Evolutionary conservation across 2,888 invertebrate genomes (phyloP).

Genomic region (Drosophila pseudotalamancana): DNA sequence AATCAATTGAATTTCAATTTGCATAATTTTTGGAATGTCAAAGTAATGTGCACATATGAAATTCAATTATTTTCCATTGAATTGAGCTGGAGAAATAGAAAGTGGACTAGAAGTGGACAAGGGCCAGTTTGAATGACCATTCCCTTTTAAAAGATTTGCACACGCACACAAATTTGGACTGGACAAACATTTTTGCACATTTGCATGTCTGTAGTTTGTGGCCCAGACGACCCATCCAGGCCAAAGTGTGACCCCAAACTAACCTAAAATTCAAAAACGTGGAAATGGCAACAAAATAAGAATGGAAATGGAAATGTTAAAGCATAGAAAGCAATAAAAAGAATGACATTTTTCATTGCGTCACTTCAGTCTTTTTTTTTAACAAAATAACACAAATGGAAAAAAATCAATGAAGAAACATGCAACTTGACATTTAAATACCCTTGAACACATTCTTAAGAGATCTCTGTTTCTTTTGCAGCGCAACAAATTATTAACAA

Average conservation of each 20-base stretch:
- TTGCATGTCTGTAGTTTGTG: slow-evolving; percentile 46
- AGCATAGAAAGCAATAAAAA: slow-evolving; percentile 61
- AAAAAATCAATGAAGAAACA: slow-evolving; percentile 15
- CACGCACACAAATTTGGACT: slow-evolving; percentile 34
- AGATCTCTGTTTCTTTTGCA: not conserved
- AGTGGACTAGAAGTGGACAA: slow-evolving; percentile 65
- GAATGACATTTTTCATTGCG: slow-evolving; percentile 53
- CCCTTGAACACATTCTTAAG: not conserved
- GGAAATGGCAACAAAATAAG: slow-evolving; percentile 50
- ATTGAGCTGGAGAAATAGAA: slow-evolving; percentile 75
- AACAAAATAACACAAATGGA: slow-evolving; percentile 34
- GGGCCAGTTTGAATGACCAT: slow-evolving; percentile 24
- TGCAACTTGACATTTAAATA: slow-evolving; percentile 13
- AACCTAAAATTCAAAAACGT: slow-evolving; percentile 63
- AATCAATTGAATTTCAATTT: slow-evolving; percentile 80
- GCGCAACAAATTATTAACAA: not conserved
- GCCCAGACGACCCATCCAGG: slow-evolving; percentile 12
- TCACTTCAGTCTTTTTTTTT: slow-evolving; percentile 44
- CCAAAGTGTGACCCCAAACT: slow-evolving; percentile 61
- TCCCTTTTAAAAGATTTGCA: slow-evolving; percentile 21
- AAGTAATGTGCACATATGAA: slow-evolving; percentile 74
- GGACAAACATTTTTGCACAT: slow-evolving; percentile 72
- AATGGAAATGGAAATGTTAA: slow-evolving; percentile 33
- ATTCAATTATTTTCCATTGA: slow-evolving; percentile 81
- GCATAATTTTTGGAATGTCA: slow-evolving; percentile 77